Evolutionary conservation across 2,888 invertebrate genomes (phyloP), one percentile per base, ranked within the genome.

Genomic region (Drosophila gaucha): DNA sequence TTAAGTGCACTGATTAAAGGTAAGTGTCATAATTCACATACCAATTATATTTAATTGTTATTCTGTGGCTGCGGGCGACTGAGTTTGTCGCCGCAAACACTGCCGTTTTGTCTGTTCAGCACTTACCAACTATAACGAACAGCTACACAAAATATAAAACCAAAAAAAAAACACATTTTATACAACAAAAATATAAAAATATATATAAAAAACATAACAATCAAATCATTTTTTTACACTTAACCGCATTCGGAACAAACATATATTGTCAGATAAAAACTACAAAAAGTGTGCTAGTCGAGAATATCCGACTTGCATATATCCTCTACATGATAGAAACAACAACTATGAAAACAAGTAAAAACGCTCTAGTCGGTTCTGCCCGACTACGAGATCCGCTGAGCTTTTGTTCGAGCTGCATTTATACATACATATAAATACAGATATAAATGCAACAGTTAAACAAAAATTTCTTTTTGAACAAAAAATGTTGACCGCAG

Each of bases 21-120:
- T 86, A 73, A 80, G 80, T 86, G 65, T 56, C 72, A 72, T 63
- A 72, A 71, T 63, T 62, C 62, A 74, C 47, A 22, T n/a, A 54
- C 33, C 58, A 57, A 65, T 57, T 70, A 66, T 55, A 55, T 64
- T 78, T 70, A 67, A 64, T 57, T 57, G 55, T 62, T 60, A 82
- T 64, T 22, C 36, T 38, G 31, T 39, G 49, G 28, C 20, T 38
- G 55, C 18, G 10, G 28, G 16, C 22, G 50, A 41, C n/a, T 14
- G 38, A 16, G 38, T 22, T 26, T 16, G 30, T 18, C 14, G 26
- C 26, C 26, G 12, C 41, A 12, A 39, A 9, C 46, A 20, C 20
- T 18, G 47, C 26, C 16, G 10, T 22, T 28, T 28, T 41, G 46
- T 9, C 35, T 16, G n/a, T 16, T 12, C 3, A 28, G 30, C 20